Percentiles rank a stretch among this genome's conserved stretches.
phyloP scores from a whole-genome alignment of 2,888 invertebrate genomes.

The Drosophila kanekoi region DNA sequence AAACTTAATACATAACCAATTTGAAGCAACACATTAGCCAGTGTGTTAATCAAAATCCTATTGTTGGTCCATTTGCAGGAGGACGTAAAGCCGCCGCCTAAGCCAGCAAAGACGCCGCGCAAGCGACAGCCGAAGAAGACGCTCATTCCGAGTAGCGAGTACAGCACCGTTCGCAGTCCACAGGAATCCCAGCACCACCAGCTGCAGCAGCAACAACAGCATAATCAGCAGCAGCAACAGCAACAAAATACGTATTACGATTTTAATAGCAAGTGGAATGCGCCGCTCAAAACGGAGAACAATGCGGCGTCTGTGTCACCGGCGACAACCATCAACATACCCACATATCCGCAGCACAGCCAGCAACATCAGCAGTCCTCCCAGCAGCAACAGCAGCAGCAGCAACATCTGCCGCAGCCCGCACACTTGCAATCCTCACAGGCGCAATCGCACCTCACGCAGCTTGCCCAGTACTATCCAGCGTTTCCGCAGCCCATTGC shows the following conservation, averaged over 20 bases:
- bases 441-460: slow-evolving; percentile 89
- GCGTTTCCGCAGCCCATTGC: slow-evolving; percentile 84
- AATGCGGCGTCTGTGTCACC: slow-evolving; percentile 82
- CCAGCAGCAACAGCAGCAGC: slow-evolving; percentile 85
- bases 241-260: slow-evolving; percentile 89
- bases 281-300: slow-evolving; percentile 86
- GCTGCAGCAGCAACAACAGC: slow-evolving; percentile 79
- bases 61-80: slow-evolving; percentile 71
- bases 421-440: slow-evolving; percentile 93
- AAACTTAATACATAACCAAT: slow-evolving; percentile 14
- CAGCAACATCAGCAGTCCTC: slow-evolving; percentile 74
- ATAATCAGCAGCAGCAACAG: slow-evolving; percentile 84
- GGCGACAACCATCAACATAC: slow-evolving; percentile 82
- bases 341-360: slow-evolving; percentile 85
- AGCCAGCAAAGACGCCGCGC: slow-evolving; percentile 83
- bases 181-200: slow-evolving; percentile 79
- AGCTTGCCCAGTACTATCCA: slow-evolving; percentile 85
- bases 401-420: slow-evolving; percentile 87
- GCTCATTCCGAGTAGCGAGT: slow-evolving; percentile 79
- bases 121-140: slow-evolving; percentile 85
- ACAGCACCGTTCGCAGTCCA: slow-evolving; percentile 78
- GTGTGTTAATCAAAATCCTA: slow-evolving; percentile 23
- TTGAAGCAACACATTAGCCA: slow-evolving; percentile 16
- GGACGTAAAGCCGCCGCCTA: slow-evolving; percentile 79
- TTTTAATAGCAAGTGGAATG: slow-evolving; percentile 93